Evolutionary conservation across 2,888 invertebrate species (phyloP), one percentile per base, ranked within the genome.

Genomic region (Eustalomyia histrio): DNA sequence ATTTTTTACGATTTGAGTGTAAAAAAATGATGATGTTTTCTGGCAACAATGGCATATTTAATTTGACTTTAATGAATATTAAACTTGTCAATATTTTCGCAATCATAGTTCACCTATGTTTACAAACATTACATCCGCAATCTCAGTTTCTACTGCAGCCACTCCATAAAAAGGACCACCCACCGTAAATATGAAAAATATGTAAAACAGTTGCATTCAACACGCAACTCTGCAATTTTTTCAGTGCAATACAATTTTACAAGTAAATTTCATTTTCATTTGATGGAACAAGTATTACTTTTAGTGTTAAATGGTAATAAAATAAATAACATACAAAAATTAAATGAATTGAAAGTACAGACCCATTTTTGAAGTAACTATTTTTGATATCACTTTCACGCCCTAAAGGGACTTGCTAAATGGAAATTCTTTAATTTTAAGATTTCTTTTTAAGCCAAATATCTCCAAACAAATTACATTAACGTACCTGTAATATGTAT

Each of bases 61-160:
- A 88, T 86, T 88, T 85, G 86, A 83, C 86, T 89, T 88, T 87
- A 88, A 88, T 88, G 87, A 88, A 88, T 88, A 89, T 89, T 86
- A 86, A 87, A 87, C 85, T 85, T 85, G 85, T 86, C 86, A 87
- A 86, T 86, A 86, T 85, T 83, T 47, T 67, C 58, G 2, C 9
- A 10, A 65, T 16, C 29, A 33, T 80, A 83, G 84, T 33, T 2
- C 43, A 47, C 43, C n/a, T 29, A 57, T 57, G 9, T 57, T 29
- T 16, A n/a, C 57, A 29, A 16, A 33, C 29, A n/a, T 21, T 55
- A 24, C 9, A 18, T 52, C 52, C 86, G 84, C 21, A 14, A 47
- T 29, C 7, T 1, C 29, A 29, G 29, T 29, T 29, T 35, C 7
- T 12, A n/a, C 52, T 21, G 24, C 82, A 83, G 76, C 78, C 72